Evolutionary conservation across 2,888 invertebrate species (phyloP).

Genomic region (Diaphora mendica): DNA sequence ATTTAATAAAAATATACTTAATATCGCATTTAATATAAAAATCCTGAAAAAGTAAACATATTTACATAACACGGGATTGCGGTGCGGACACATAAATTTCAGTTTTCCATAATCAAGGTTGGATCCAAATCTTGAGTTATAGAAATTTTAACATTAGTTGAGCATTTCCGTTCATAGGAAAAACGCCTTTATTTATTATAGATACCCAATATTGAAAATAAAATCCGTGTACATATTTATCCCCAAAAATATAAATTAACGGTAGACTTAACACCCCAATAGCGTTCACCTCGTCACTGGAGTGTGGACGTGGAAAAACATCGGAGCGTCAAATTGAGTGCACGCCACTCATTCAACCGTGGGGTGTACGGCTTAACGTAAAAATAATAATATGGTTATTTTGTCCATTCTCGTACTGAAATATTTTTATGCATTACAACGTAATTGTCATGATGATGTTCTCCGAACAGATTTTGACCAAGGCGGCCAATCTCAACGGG

Average conservation of each 20-base stretch:
- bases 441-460: neutral
- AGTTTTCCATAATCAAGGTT: neutral
- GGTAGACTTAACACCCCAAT: slow-evolving; percentile 58
- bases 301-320: slow-evolving; percentile 47
- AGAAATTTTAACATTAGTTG: neutral
- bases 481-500: too few relatives aligned
- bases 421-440: neutral
- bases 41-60: neutral
- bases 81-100: neutral
- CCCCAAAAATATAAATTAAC: slow-evolving; percentile 37
- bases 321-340: slow-evolving; percentile 61
- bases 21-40: neutral
- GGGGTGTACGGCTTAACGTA: slow-evolving; percentile 13
- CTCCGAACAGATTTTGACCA: too few relatives aligned
- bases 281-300: slow-evolving; percentile 33
- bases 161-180: neutral
- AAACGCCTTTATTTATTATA: neutral
- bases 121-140: neutral
- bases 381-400: neutral
- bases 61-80: neutral
- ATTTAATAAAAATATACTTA: neutral
- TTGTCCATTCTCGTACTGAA: neutral
- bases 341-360: slow-evolving; percentile 29
- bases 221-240: neutral
- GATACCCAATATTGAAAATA: neutral